These are phyloP conservation scores for Oncopeltus fasciatus DNA, from an alignment of 1,140 invertebrate genomes.

Conservation along the genomic window DNA sequence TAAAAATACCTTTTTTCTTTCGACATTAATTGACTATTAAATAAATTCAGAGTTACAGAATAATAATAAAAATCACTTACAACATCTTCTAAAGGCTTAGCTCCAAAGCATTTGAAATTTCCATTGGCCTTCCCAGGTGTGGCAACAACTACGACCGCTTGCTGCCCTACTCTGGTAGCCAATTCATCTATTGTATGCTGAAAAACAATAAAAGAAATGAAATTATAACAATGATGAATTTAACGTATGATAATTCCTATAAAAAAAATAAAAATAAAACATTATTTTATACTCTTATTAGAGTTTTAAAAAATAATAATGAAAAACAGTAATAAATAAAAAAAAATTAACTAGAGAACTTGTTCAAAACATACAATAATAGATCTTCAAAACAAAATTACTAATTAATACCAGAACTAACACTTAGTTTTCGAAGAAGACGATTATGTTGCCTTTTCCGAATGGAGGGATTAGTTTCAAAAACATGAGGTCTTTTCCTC, in stretches of 20 bases:
- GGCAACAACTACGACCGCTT: slow-evolving; percentile 87
- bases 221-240: too few species aligned
- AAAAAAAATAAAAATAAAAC: too few species aligned
- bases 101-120: slow-evolving; percentile 91
- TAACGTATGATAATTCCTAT: too few species aligned
- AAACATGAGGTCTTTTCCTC: slow-evolving; percentile 84
- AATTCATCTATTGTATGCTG: slow-evolving; percentile 91
- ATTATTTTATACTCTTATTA: too few species aligned
- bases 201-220: slow-evolving; percentile 3
- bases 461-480: slow-evolving; percentile 95
- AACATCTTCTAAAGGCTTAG: slow-evolving; percentile 90
- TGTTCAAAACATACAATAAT: too few species aligned
- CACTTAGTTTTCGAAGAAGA: slow-evolving; percentile 70
- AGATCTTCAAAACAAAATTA: too few species aligned
- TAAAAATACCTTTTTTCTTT: too few species aligned
- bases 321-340: too few species aligned
- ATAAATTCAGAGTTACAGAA: neutral
- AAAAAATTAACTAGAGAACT: too few species aligned
- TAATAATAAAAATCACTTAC: slow-evolving; percentile 32
- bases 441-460: slow-evolving; percentile 90
- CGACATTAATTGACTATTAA: neutral
- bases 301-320: too few species aligned
- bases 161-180: slow-evolving; percentile 83
- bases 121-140: slow-evolving; percentile 89
- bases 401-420: slow-evolving; percentile 36